Conservation (phyloP, 1,140 invertebrate species). For the Drosophila ironensis region DNA sequence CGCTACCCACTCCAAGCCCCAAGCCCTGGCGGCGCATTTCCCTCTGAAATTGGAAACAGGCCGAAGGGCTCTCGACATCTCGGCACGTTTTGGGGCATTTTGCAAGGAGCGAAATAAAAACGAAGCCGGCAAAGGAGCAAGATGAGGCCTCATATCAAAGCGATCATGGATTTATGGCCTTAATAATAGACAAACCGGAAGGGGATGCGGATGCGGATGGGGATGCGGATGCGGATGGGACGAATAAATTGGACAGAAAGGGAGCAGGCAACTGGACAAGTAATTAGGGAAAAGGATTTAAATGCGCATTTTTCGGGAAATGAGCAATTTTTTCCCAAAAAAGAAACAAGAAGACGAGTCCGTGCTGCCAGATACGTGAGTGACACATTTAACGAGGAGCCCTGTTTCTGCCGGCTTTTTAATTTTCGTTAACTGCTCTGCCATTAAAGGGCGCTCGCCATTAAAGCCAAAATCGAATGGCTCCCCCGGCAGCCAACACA, state of each 20-base stretch:
- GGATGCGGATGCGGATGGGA: background rate
- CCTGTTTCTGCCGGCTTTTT: slow-evolving; percentile 13
- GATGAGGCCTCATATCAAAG: slow-evolving; percentile 70
- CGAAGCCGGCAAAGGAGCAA: background rate
- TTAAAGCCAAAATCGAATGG: too few species aligned
- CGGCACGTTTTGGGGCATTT: slow-evolving; percentile 68
- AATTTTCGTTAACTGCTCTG: slow-evolving; percentile 12
- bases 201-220: slow-evolving; percentile 11
- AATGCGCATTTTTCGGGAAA: slow-evolving; percentile 22
- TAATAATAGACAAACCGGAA: slow-evolving; percentile 63
- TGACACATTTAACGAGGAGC: background rate
- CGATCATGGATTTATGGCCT: slow-evolving; percentile 79
- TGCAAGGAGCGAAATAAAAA: slow-evolving; percentile 62
- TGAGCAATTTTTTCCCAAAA: slow-evolving; percentile 37
- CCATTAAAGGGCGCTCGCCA: too few species aligned
- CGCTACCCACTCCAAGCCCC: background rate
- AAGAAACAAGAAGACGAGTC: slow-evolving; percentile 51
- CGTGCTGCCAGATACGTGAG: too few species aligned
- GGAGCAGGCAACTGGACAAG: slow-evolving; percentile 64
- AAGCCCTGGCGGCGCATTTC: slow-evolving; percentile 33
- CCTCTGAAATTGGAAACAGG: slow-evolving; percentile 69
- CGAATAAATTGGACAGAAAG: slow-evolving; percentile 39
- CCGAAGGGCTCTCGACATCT: slow-evolving; percentile 28
- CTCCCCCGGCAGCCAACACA: too few species aligned
- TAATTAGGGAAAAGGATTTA: slow-evolving; percentile 78